phyloP scores from a whole-genome alignment of 2,113 vertebrate genomes.

The Triplophysa siluroides region DNA sequence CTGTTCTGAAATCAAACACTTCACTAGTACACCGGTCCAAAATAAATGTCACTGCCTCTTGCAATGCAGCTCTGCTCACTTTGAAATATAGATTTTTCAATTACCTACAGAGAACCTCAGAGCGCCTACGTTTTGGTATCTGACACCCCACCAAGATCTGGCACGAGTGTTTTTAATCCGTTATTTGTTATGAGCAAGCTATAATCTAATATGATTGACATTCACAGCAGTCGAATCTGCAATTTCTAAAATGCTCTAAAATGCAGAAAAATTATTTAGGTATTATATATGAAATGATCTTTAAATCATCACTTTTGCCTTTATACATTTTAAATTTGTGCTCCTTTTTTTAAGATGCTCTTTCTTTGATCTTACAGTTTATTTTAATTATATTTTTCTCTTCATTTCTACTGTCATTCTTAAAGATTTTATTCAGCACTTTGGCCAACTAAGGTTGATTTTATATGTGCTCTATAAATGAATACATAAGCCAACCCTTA shows the following conservation, averaged over 20 bases:
- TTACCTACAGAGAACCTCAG: conserved; percentile 41
- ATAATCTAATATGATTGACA: conserved; percentile 5
- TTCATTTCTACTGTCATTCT: too few relatives aligned
- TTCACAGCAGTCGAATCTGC: background rate
- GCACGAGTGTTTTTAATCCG: conserved; percentile 5
- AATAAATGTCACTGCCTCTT: conserved; percentile 46
- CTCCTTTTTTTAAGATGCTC: too few relatives aligned
- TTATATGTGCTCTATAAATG: too few relatives aligned
- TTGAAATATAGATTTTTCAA: conserved; percentile 52
- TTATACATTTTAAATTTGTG: too few relatives aligned
- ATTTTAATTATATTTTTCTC: too few relatives aligned
- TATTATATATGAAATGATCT: too few relatives aligned
- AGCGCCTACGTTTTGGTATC: conserved; percentile 50
- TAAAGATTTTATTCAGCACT: too few relatives aligned
- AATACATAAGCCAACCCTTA: too few relatives aligned
- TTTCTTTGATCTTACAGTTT: too few relatives aligned
- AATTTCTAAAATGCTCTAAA: background rate
- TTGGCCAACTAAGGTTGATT: too few relatives aligned
- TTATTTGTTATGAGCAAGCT: background rate
- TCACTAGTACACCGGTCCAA: conserved; percentile 8
- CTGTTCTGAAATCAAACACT: conserved; percentile 16
- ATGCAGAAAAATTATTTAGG: too few relatives aligned
- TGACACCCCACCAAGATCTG: conserved; percentile 30
- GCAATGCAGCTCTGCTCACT: conserved; percentile 44
- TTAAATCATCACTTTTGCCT: too few relatives aligned